Conservation (phyloP, 2,113 vertebrate genomes). For the Sinocyclocheilus anophthalmus region DNA sequence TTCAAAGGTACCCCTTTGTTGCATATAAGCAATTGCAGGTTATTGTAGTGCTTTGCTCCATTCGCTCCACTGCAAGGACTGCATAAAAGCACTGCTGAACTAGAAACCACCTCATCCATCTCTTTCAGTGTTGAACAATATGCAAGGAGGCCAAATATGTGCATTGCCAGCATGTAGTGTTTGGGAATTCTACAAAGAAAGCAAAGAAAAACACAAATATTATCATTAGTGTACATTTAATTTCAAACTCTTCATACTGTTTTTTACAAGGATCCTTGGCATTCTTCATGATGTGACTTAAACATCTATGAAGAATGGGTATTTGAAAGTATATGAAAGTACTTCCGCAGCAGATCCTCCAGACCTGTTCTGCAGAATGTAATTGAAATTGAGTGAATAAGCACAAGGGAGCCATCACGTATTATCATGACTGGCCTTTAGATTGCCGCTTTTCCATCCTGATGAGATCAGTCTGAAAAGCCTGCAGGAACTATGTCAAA, state of each 20-base stretch:
- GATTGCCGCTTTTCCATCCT: slow-evolving; percentile 1
- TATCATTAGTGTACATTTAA: background rate
- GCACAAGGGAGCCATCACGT: background rate
- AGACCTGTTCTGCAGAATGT: slow-evolving; percentile 29
- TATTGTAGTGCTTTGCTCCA: background rate
- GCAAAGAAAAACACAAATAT: background rate
- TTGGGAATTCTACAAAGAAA: background rate
- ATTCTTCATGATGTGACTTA: slow-evolving; percentile 46
- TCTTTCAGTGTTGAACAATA: background rate
- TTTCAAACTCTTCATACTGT: background rate
- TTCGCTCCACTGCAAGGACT: slow-evolving; percentile 14
- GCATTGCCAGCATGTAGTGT: slow-evolving; percentile 14
- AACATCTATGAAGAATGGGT: background rate
- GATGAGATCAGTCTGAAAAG: slow-evolving; percentile 9
- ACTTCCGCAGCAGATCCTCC: slow-evolving; percentile 12
- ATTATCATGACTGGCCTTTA: slow-evolving; percentile 27
- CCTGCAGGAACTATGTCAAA: slow-evolving; percentile 2
- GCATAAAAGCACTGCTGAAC: background rate
- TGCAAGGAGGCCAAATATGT: background rate
- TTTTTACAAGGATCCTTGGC: slow-evolving; percentile 34
- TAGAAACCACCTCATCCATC: slow-evolving; percentile 5
- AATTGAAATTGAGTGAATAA: slow-evolving; percentile 21
- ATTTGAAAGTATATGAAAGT: background rate
- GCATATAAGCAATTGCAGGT: background rate
- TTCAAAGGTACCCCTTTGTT: background rate